Evolutionary conservation across 2,888 invertebrate species (phyloP), one percentile per base, ranked within the genome.

Genomic region (Malthinus seriepunctatus): DNA sequence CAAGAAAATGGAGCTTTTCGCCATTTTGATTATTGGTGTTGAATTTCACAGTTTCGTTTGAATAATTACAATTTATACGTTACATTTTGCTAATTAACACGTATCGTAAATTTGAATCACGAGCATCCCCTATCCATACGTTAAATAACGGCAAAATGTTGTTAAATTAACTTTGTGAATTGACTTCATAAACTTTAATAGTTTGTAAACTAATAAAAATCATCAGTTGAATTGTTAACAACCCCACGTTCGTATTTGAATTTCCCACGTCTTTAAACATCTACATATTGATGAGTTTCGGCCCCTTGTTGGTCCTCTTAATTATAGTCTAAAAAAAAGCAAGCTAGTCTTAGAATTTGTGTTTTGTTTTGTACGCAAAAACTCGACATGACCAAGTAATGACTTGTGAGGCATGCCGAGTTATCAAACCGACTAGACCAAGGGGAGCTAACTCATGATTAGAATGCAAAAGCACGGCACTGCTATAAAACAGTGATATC

Each of bases 391-490:
- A 35, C 42, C 45, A 47, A 15, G 11, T 32, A 50, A 49, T 46
- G 49, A 54, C 44, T 46, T 50, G 50, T 51, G 59, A 49, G 53
- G 53, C 48, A 58, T 53, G 58, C 53, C 44, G 54, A 54, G 54
- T 55, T 59, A 59, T 59, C 59, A 59, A 50, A 54, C 47, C 50
- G 59, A 55, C 59, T 54, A 59, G 59, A 59, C 59, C 54, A 49
- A 32, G 59, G 59, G 54, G 54, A 59, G 54, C 53, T 46, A 63
- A 60, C 55, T 52, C 56, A 60, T 60, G 59, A 66, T 66, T 66
- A 66, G 63, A 66, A 66, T 66, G 66, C 66, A 56, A 55, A 54
- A 61, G 55, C 66, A 66, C 66, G 66, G 61, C 61, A 56, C 55
- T 62, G 60, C 63, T 60, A 65, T 66, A 65, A 66, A 66, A 56